Evolutionary conservation across 2,797 vertebrate genomes (phyloP).

Genomic region (Chelmon rostratus): DNA sequence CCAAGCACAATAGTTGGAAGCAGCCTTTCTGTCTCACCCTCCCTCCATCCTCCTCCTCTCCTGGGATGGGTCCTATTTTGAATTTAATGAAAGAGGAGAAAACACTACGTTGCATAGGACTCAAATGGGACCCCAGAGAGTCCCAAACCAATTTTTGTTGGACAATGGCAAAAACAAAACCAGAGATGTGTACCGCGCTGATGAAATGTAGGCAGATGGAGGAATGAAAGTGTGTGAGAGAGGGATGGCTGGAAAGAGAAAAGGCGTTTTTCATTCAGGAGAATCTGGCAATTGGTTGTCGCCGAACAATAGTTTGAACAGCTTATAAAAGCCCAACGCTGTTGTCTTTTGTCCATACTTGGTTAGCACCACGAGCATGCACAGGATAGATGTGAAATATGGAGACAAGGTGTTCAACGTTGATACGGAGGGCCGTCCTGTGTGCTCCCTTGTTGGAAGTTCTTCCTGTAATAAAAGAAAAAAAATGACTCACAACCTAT

Average conservation of each 20-base stretch:
- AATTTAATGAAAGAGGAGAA: conserved; percentile 81
- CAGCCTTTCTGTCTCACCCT: conserved; percentile 55
- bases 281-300: conserved; percentile 58
- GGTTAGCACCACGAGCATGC: not conserved
- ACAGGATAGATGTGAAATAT: not conserved
- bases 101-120: conserved; percentile 65
- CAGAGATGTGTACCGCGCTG: conserved; percentile 31
- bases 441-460: not conserved
- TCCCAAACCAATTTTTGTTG: conserved; percentile 76
- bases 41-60: conserved; percentile 24
- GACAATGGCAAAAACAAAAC: conserved; percentile 74
- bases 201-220: conserved; percentile 47
- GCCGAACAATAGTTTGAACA: conserved; percentile 6
- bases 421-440: conserved; percentile 35
- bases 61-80: conserved; percentile 78
- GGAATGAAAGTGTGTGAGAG: conserved; percentile 59
- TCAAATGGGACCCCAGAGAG: conserved; percentile 80
- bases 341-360: conserved; percentile 14
- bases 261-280: conserved; percentile 68
- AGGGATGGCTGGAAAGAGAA: conserved; percentile 51
- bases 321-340: not conserved
- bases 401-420: conserved; percentile 33
- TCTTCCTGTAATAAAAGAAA: conserved; percentile 22
- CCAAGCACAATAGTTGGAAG: conserved; percentile 77
- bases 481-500: conserved; percentile 17